These are phyloP conservation scores for Chondrosia reniformis DNA, from an alignment of 37 sponge, comb jelly and placozoan species.

Conservation along the genomic window DNA sequence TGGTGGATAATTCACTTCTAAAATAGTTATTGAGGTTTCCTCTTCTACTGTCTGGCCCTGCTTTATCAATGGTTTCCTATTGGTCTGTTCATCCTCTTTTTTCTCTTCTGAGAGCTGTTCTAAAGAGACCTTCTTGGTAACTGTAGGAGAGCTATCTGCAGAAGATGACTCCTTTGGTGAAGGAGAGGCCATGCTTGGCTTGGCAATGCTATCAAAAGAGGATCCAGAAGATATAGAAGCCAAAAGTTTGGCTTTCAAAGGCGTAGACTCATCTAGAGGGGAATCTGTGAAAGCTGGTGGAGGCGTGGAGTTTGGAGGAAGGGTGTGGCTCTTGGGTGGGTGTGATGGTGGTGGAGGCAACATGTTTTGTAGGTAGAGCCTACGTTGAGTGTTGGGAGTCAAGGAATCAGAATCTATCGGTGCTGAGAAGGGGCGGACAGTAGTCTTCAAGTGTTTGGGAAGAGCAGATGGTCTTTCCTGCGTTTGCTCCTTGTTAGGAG, in stretches of 20 bases:
- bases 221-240: background rate
- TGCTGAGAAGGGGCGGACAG: conserved; percentile 27
- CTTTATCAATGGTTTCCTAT: background rate
- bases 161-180: background rate
- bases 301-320: background rate
- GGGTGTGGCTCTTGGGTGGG: background rate
- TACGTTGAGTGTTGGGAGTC: background rate
- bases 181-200: background rate
- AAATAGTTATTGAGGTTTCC: background rate
- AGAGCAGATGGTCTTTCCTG: background rate
- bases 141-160: background rate
- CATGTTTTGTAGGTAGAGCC: conserved; percentile 10
- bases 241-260: conserved; percentile 6
- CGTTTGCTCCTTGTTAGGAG: too few species aligned
- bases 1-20: background rate
- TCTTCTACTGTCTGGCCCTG: background rate
- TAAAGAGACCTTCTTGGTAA: background rate
- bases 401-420: background rate
- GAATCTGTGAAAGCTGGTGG: conserved; percentile 41
- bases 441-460: background rate
- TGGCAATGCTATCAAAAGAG: conserved; percentile 3
- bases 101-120: background rate
- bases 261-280: conserved; percentile 21
- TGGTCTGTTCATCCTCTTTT: background rate
- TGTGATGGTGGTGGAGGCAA: conserved; percentile 27